Evolutionary conservation across 1,140 invertebrate genomes (phyloP).

Genomic region (Camponotus vicinus): DNA sequence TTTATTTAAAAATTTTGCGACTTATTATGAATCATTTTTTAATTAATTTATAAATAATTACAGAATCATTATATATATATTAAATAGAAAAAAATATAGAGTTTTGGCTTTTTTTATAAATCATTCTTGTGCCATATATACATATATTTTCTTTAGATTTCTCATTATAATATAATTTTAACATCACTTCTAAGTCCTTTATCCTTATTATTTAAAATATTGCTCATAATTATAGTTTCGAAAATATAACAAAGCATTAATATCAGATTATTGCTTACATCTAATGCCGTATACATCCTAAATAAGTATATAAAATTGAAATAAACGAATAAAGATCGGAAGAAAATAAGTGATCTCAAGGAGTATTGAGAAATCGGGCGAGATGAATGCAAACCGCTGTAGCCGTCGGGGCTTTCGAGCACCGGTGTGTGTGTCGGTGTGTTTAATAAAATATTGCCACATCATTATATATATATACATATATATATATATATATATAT

Average conservation of each 20-base stretch:
- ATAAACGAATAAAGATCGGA: background rate
- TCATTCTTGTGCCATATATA: too few relatives aligned
- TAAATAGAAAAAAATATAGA: background rate
- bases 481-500: too few relatives aligned
- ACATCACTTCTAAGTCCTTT: background rate
- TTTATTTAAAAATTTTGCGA: background rate
- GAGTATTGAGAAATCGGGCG: conserved; percentile 40
- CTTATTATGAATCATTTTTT: background rate
- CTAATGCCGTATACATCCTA: background rate
- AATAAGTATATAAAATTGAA: conserved; percentile 4
- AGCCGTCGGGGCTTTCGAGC: conserved; percentile 58
- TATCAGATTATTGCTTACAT: background rate
- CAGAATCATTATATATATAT: background rate
- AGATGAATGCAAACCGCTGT: conserved; percentile 65
- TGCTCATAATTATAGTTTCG: background rate
- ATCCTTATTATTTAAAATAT: too few relatives aligned
- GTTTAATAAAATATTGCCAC: conserved; percentile 77
- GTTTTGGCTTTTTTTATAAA: background rate
- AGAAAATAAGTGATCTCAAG: background rate
- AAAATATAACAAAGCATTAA: background rate
- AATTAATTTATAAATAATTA: background rate
- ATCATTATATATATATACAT: conserved; percentile 66
- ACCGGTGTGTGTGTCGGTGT: conserved; percentile 57
- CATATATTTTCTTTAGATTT: background rate
- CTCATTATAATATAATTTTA: background rate